phyloP scores from a whole-genome alignment of 2,888 invertebrate species.

The Glaucopsyche alexis region DNA sequence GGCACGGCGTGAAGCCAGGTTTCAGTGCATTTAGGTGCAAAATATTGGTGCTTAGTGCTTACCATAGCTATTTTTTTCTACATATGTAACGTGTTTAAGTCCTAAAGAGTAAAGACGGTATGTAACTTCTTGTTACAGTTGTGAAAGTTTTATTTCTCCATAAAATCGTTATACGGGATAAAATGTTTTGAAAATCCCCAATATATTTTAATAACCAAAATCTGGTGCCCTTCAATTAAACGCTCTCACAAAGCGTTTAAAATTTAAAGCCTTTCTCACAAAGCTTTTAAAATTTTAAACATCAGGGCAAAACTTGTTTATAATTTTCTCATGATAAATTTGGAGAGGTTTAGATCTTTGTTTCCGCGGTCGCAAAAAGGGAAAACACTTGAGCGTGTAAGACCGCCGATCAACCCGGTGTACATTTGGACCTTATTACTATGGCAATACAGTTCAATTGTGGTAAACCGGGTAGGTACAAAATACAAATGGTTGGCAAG shows the following conservation, averaged over 20 bases:
- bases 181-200: too few relatives aligned
- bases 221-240: not conserved
- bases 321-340: constrained; percentile 43
- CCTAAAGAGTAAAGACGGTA: too few relatives aligned
- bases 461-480: constrained; percentile 36
- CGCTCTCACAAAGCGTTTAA: constrained; percentile 7
- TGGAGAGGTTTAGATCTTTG: constrained; percentile 53
- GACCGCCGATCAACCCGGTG: not conserved
- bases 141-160: too few relatives aligned
- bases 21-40: too few relatives aligned
- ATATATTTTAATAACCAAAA: too few relatives aligned
- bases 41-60: too few relatives aligned
- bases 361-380: constrained; percentile 60
- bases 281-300: constrained; percentile 4
- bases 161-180: too few relatives aligned
- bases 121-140: too few relatives aligned
- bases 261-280: not conserved
- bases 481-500: constrained; percentile 60
- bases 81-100: too few relatives aligned
- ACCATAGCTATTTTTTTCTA: too few relatives aligned
- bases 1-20: too few relatives aligned
- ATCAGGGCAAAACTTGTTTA: not conserved
- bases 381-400: constrained; percentile 57
- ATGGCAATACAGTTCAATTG: not conserved
- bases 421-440: not conserved